Conservation (phyloP, 2,797 vertebrate species). For the Rachycentron canadum region DNA sequence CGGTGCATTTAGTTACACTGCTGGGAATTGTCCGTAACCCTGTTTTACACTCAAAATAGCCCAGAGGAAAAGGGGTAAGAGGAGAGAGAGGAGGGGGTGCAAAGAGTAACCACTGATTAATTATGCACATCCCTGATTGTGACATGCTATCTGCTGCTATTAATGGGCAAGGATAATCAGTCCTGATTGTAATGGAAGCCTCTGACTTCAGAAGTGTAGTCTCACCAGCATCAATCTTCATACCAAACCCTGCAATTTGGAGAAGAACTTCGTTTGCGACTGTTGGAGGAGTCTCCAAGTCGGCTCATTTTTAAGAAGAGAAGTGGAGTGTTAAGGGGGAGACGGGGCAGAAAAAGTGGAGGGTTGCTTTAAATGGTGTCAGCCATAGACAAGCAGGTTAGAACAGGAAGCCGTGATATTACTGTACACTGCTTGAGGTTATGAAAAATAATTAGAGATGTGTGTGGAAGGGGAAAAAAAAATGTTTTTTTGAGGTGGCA, state of each 20-base stretch:
- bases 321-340: slow-evolving; percentile 56
- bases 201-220: slow-evolving; percentile 89
- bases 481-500: slow-evolving; percentile 81
- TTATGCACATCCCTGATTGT: slow-evolving; percentile 93
- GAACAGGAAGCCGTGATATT: slow-evolving; percentile 85
- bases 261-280: slow-evolving; percentile 91
- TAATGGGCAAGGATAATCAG: slow-evolving; percentile 97
- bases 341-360: slow-evolving; percentile 57
- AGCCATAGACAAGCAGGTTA: slow-evolving; percentile 80
- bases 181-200: slow-evolving; percentile 94
- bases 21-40: slow-evolving; percentile 96
- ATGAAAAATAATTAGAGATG: slow-evolving; percentile 91
- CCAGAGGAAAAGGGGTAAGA: slow-evolving; percentile 88
- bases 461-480: slow-evolving; percentile 57
- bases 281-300: slow-evolving; percentile 79
- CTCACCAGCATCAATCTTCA: slow-evolving; percentile 93
- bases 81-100: slow-evolving; percentile 58
- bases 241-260: slow-evolving; percentile 89
- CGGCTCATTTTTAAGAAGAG: slow-evolving; percentile 55
- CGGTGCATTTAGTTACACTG: slow-evolving; percentile 91
- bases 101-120: slow-evolving; percentile 91
- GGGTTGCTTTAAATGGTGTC: slow-evolving; percentile 75
- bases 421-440: slow-evolving; percentile 87
- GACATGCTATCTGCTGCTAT: slow-evolving; percentile 95
- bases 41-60: slow-evolving; percentile 94